phyloP scores from a whole-genome alignment of 2,888 invertebrate genomes.

The Drosophila rellima region DNA sequence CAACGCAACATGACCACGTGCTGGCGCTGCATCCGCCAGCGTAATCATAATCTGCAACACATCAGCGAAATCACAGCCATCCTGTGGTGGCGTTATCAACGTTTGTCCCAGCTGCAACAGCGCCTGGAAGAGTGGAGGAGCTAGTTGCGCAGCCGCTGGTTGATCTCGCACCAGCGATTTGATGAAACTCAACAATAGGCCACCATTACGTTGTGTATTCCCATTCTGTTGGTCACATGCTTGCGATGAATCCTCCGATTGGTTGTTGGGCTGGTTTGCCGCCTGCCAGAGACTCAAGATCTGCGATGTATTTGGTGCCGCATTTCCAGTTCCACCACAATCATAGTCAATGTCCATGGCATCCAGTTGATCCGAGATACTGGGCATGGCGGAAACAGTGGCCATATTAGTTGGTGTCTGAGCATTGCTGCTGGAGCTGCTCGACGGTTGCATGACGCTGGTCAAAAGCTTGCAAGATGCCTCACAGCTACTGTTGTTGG shows the following conservation, averaged over 20 bases:
- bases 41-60: constrained; percentile 92
- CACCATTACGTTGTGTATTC: constrained; percentile 88
- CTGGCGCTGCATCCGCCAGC: constrained; percentile 93
- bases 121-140: constrained; percentile 89
- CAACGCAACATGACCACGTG: constrained; percentile 91
- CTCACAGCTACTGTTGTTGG: constrained; percentile 64
- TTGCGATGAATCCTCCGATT: constrained; percentile 84
- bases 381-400: constrained; percentile 85
- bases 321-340: constrained; percentile 71
- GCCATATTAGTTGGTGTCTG: constrained; percentile 87
- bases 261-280: constrained; percentile 85
- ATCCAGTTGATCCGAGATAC: constrained; percentile 85
- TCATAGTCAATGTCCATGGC: constrained; percentile 86
- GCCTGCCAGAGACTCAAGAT: constrained; percentile 83
- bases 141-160: constrained; percentile 75
- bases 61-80: constrained; percentile 92
- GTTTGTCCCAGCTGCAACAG: constrained; percentile 91
- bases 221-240: constrained; percentile 74
- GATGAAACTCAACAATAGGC: constrained; percentile 89
- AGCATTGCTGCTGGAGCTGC: constrained; percentile 86
- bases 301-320: constrained; percentile 63
- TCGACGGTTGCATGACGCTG: constrained; percentile 83
- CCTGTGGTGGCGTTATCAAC: constrained; percentile 88
- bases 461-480: constrained; percentile 64
- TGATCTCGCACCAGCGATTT: constrained; percentile 91